Evolutionary conservation across 2,888 invertebrate species (phyloP).

Genomic region (Ashinkailepas kermadecensis): DNA sequence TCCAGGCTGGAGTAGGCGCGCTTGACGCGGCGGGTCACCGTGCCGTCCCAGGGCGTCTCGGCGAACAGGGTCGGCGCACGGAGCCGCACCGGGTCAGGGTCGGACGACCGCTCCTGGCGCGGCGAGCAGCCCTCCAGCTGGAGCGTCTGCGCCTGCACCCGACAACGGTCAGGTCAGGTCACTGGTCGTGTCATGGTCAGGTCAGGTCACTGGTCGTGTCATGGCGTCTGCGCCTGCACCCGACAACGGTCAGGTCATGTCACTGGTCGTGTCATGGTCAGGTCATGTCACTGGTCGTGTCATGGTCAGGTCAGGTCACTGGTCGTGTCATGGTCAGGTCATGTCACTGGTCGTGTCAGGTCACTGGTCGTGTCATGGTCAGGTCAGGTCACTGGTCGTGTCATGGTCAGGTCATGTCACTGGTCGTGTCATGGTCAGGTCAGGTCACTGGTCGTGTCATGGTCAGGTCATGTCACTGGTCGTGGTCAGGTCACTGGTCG

Average conservation of each 20-base stretch:
- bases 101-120: neutral
- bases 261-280: neutral
- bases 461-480: too few relatives aligned
- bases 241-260: neutral
- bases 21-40: conserved; percentile 65
- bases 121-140: conserved; percentile 1
- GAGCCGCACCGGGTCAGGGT: conserved; percentile 48
- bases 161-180: neutral
- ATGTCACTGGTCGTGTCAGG: too few relatives aligned
- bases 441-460: too few relatives aligned
- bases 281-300: neutral
- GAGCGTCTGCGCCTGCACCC: neutral
- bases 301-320: neutral
- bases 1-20: conserved; percentile 67
- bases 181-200: neutral
- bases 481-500: too few relatives aligned
- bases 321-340: too few relatives aligned
- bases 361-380: too few relatives aligned
- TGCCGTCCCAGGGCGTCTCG: conserved; percentile 67
- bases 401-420: too few relatives aligned
- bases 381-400: too few relatives aligned
- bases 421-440: neutral
- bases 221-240: neutral
- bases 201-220: neutral
- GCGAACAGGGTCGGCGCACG: conserved; percentile 62